Evolutionary conservation across 2,113 vertebrate species (phyloP).

Genomic region (Phylloscopus whistleri): DNA sequence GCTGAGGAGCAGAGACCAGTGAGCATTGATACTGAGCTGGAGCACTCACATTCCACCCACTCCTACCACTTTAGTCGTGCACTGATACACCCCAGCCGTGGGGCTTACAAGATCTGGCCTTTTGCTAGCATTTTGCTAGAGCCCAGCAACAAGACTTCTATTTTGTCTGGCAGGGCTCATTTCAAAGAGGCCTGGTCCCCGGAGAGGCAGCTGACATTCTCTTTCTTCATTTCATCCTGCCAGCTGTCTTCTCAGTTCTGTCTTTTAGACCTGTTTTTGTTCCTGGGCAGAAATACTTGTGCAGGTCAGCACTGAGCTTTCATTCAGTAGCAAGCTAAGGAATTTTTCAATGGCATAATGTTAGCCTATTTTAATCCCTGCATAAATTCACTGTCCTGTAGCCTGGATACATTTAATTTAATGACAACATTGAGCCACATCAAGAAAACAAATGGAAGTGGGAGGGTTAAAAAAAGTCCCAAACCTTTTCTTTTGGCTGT

Average conservation of each 20-base stretch:
- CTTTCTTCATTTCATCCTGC: constrained; percentile 33
- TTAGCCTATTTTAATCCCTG: constrained; percentile 16
- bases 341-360: not conserved
- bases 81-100: not conserved
- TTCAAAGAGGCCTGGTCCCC: not conserved
- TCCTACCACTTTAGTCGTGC: not conserved
- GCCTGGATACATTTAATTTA: not conserved
- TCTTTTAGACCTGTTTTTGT: constrained; percentile 39
- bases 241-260: constrained; percentile 51
- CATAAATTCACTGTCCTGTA: not conserved
- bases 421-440: not conserved
- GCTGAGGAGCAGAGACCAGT: not conserved
- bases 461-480: not conserved
- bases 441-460: not conserved
- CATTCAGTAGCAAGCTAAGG: constrained; percentile 1
- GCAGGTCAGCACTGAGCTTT: constrained; percentile 19
- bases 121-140: constrained; percentile 16
- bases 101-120: not conserved
- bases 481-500: not conserved
- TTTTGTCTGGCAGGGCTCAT: constrained; percentile 11
- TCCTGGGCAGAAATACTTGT: constrained; percentile 18
- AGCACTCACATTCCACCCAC: not conserved
- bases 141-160: constrained; percentile 8
- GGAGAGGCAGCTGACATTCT: constrained; percentile 42
- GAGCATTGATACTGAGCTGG: not conserved